A percentile compares a stretch with the other conserved stretches of the same genome.
Evolutionary conservation across 30 jellyfish, hydroid and myxozoan genomes (phyloP).

Genomic region (Turritopsis dohrnii): DNA sequence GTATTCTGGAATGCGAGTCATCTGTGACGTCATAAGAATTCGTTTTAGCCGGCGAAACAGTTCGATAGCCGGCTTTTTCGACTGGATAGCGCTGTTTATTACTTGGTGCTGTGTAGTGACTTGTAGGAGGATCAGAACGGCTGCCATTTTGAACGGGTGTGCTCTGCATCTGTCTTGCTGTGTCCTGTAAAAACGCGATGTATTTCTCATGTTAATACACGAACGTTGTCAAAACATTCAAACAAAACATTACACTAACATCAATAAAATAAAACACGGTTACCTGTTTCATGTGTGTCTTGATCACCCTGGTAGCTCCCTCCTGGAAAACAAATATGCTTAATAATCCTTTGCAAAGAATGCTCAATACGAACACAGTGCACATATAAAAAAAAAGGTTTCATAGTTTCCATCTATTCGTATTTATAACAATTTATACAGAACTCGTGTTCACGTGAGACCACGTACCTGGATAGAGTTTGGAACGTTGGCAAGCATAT

Average conservation of each 20-base stretch:
- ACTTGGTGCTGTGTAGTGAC: background rate
- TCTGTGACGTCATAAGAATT: conserved; percentile 14
- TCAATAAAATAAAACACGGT: background rate
- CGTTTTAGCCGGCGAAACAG: conserved; percentile 60
- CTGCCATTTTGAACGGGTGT: conserved; percentile 1
- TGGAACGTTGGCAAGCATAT: conserved; percentile 76
- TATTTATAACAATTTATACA: too few relatives aligned
- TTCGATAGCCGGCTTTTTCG: conserved; percentile 65
- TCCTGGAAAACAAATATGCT: background rate
- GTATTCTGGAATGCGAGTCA: conserved; percentile 13
- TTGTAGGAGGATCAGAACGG: background rate
- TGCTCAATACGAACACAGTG: background rate
- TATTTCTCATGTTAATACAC: too few relatives aligned
- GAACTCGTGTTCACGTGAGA: background rate
- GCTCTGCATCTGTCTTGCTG: background rate
- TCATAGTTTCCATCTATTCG: too few relatives aligned
- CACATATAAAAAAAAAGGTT: too few relatives aligned
- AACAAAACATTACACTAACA: background rate
- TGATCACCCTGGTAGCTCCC: conserved; percentile 45
- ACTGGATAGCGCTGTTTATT: background rate
- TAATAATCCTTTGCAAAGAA: too few relatives aligned
- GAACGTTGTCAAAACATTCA: too few relatives aligned
- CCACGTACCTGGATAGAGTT: conserved; percentile 81
- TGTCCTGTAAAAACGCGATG: background rate
- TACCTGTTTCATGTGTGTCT: conserved; percentile 33